phyloP scores from a whole-genome alignment of 1,140 invertebrate genomes.

The Acromyrmex echinatior region DNA sequence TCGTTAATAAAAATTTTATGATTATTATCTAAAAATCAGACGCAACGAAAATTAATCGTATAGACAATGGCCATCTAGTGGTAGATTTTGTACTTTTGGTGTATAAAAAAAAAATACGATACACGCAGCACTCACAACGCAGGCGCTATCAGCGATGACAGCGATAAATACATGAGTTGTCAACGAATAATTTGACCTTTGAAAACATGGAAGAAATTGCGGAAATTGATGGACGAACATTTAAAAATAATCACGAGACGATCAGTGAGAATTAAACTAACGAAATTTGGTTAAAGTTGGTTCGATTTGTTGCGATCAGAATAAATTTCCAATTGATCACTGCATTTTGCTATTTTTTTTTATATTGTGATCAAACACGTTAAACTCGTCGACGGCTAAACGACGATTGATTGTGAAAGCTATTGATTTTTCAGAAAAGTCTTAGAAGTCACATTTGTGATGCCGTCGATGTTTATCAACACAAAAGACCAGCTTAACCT shows the following conservation, averaged over 20 bases:
- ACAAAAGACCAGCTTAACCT: not conserved
- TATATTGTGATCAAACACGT: not conserved
- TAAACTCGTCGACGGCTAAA: not conserved
- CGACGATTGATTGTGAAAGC: not conserved
- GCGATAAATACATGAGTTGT: not conserved
- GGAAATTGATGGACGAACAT: not conserved
- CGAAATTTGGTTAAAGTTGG: too few relatives aligned
- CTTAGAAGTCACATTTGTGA: not conserved
- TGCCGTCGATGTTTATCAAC: not conserved
- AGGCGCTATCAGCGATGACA: not conserved
- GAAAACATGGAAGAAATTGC: not conserved
- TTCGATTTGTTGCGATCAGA: not conserved
- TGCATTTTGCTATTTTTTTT: not conserved
- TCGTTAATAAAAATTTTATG: not conserved
- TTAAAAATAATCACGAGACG: not conserved
- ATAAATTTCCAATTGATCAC: not conserved
- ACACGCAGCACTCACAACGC: too few relatives aligned
- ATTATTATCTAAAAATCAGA: not conserved
- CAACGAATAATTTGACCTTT: not conserved
- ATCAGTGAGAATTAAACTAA: not conserved
- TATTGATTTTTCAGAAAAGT: not conserved
- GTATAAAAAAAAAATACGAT: not conserved
- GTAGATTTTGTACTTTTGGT: not conserved
- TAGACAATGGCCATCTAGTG: conserved; percentile 62
- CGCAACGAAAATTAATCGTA: not conserved